phyloP scores from a whole-genome alignment of 1,140 invertebrate genomes.

The Apis dorsata region DNA sequence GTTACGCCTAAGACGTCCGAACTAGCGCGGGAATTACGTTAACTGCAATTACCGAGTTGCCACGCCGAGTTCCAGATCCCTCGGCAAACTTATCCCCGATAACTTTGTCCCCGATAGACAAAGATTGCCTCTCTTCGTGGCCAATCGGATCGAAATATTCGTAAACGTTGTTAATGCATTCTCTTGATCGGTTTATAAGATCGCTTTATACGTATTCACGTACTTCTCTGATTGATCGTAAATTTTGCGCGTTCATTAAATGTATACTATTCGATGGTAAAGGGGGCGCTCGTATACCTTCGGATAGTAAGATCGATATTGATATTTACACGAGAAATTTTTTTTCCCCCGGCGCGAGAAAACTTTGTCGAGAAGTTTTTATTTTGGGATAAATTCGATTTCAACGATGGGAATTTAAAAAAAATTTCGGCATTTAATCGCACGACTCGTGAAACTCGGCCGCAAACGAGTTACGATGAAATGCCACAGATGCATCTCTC shows the following conservation, averaged over 20 bases:
- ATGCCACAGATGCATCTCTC: too few relatives aligned
- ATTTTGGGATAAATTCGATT: too few relatives aligned
- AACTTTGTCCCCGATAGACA: slow-evolving; percentile 2
- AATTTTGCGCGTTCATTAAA: not conserved
- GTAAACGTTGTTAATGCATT: not conserved
- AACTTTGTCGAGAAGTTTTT: too few relatives aligned
- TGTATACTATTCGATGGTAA: not conserved
- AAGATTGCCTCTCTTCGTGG: slow-evolving; percentile 4
- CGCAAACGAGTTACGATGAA: too few relatives aligned
- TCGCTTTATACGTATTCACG: not conserved
- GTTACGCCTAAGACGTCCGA: slow-evolving; percentile 51
- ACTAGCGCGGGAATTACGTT: slow-evolving; percentile 53
- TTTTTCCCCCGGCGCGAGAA: too few relatives aligned
- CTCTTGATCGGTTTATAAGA: not conserved
- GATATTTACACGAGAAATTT: too few relatives aligned
- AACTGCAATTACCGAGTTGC: slow-evolving; percentile 53
- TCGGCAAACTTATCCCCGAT: slow-evolving; percentile 34
- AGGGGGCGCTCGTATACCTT: not conserved
- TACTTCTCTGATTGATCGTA: too few relatives aligned
- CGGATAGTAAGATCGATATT: not conserved
- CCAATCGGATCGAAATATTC: slow-evolving; percentile 17
- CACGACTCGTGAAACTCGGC: too few relatives aligned
- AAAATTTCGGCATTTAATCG: too few relatives aligned
- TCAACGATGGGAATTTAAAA: too few relatives aligned
- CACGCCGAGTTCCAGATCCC: slow-evolving; percentile 29